A percentile compares a stretch with the other conserved stretches of the same genome.
These are phyloP conservation scores for Trogon melanurus DNA, from an alignment of 2,113 vertebrate genomes.

Conservation along the genomic window DNA sequence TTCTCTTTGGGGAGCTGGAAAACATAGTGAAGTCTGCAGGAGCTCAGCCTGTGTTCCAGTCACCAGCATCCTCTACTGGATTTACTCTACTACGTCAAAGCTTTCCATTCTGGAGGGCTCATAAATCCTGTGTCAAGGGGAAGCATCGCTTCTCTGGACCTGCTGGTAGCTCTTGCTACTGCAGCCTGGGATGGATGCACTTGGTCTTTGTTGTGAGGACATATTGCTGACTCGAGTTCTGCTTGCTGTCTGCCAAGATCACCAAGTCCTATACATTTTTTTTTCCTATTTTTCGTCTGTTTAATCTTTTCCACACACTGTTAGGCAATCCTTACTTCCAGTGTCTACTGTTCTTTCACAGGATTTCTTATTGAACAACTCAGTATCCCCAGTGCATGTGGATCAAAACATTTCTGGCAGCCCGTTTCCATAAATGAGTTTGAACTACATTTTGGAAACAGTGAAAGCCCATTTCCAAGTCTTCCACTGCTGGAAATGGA, in stretches of 20 bases:
- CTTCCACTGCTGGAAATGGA: background rate
- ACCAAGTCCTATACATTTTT: background rate
- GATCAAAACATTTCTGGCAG: background rate
- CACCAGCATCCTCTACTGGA: background rate
- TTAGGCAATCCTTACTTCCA: background rate
- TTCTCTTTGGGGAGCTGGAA: background rate
- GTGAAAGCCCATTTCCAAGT: background rate
- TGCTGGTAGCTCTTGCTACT: background rate
- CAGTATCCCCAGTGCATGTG: background rate
- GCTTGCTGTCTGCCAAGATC: background rate
- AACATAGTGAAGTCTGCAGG: background rate
- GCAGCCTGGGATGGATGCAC: background rate
- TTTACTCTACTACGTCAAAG: background rate
- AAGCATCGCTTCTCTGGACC: background rate
- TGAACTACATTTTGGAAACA: background rate
- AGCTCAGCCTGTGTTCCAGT: background rate
- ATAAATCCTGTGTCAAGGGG: background rate
- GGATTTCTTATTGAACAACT: background rate
- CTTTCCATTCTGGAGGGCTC: background rate
- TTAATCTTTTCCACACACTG: background rate
- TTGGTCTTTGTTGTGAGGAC: background rate
- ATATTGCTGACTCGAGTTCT: background rate
- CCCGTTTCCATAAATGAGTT: background rate
- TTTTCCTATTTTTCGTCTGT: background rate
- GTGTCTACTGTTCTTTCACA: background rate